These are phyloP conservation scores for Penaeus japonicus DNA, from an alignment of 1,140 invertebrate species.

Conservation along the genomic window DNA sequence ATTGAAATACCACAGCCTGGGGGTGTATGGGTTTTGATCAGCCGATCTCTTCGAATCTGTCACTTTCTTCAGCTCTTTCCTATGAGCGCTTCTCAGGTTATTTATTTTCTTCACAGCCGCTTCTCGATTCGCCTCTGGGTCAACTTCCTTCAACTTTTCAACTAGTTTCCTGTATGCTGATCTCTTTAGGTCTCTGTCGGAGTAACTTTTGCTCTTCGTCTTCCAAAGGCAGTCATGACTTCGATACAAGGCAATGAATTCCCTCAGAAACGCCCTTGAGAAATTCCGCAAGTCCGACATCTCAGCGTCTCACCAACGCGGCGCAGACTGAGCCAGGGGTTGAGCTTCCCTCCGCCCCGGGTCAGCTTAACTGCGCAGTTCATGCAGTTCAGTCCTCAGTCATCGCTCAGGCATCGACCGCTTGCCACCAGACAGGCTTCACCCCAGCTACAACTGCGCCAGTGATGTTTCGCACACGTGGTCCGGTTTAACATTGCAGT, in stretches of 20 bases:
- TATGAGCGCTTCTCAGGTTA: not conserved
- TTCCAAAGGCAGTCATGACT: not conserved
- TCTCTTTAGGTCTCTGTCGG: not conserved
- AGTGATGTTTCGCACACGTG: too few relatives aligned
- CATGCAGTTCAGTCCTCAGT: too few relatives aligned
- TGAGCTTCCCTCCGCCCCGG: too few relatives aligned
- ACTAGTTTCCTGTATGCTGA: not conserved
- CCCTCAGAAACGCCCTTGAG: not conserved
- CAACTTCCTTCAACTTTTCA: not conserved
- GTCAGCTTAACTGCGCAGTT: too few relatives aligned
- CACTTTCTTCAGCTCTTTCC: slow-evolving; percentile 1
- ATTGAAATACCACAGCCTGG: not conserved
- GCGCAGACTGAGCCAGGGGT: too few relatives aligned
- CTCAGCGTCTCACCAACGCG: too few relatives aligned
- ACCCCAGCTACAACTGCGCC: too few relatives aligned
- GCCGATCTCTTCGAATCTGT: not conserved
- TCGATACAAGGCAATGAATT: not conserved
- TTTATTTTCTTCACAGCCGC: not conserved
- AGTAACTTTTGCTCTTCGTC: not conserved
- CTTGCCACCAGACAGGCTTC: too few relatives aligned
- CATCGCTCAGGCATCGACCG: too few relatives aligned
- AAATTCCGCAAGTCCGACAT: too few relatives aligned
- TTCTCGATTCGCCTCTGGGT: not conserved
- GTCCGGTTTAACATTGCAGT: too few relatives aligned
- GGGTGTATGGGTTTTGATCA: not conserved